phyloP scores from a whole-genome alignment of 2,797 vertebrate genomes.

The Lagorchestes hirsutus region DNA sequence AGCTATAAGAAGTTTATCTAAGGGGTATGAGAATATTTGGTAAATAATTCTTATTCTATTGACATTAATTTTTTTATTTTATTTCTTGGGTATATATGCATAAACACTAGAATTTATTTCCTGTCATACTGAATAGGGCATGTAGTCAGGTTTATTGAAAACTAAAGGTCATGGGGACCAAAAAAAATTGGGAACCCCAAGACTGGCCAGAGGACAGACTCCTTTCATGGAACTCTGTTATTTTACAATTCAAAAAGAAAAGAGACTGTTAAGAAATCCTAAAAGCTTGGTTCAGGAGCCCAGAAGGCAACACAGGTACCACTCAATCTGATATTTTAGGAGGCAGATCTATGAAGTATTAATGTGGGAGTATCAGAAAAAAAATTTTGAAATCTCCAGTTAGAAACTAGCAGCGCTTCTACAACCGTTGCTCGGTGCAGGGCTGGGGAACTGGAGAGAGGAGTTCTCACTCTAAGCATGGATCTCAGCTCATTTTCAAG shows the following conservation, averaged over 20 bases:
- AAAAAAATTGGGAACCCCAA: background rate
- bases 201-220: background rate
- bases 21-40: background rate
- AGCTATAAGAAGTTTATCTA: background rate
- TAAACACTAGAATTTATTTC: background rate
- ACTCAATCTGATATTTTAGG: background rate
- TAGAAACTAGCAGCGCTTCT: background rate
- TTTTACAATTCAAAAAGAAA: background rate
- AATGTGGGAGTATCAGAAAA: background rate
- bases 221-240: background rate
- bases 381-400: background rate
- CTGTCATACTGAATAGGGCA: background rate
- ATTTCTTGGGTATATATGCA: background rate
- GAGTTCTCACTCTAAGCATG: background rate
- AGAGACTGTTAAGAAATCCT: background rate
- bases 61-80: background rate
- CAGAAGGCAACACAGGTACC: too few species aligned
- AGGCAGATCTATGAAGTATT: background rate
- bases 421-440: background rate
- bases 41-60: background rate
- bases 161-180: background rate
- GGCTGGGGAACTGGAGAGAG: background rate
- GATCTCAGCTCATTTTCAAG: background rate
- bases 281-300: background rate
- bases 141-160: background rate